phyloP scores from a whole-genome alignment of 2,113 vertebrate genomes.

The Podilymbus podiceps region DNA sequence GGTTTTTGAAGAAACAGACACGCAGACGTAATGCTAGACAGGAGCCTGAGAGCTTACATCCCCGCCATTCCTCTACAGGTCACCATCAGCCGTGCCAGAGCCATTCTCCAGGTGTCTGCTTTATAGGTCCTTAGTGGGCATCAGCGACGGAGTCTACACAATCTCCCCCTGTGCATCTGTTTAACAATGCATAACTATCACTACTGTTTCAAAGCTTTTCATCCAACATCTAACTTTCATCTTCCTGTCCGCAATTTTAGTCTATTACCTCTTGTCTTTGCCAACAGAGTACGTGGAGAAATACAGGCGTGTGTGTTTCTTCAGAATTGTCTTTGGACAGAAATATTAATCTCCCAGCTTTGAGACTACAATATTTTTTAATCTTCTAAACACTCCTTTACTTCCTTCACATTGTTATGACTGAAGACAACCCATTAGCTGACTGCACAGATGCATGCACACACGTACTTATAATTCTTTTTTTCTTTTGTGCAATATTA shows the following conservation, averaged over 20 bases:
- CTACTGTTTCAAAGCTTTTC: background rate
- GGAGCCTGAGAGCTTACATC: background rate
- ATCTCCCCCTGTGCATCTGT: background rate
- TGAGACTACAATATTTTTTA: background rate
- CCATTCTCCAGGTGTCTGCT: background rate
- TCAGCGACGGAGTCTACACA: background rate
- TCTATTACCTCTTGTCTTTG: background rate
- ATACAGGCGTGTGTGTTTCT: accelerated
- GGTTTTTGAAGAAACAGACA: background rate
- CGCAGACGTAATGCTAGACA: background rate
- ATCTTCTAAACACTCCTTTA: background rate
- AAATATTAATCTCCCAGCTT: background rate
- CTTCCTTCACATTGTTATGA: background rate
- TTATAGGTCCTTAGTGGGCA: background rate
- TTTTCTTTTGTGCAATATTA: background rate
- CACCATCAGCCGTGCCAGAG: accelerated
- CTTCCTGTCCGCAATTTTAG: background rate
- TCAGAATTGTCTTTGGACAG: background rate
- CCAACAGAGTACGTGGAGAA: background rate
- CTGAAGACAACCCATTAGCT: background rate
- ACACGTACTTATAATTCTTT: no score
- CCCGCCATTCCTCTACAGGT: background rate
- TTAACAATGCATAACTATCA: background rate
- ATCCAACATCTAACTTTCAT: background rate
- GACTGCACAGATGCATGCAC: background rate